Base-by-base conservation (phyloP, 1,140 invertebrate species). In the Neodiprion fabricii region DNA sequence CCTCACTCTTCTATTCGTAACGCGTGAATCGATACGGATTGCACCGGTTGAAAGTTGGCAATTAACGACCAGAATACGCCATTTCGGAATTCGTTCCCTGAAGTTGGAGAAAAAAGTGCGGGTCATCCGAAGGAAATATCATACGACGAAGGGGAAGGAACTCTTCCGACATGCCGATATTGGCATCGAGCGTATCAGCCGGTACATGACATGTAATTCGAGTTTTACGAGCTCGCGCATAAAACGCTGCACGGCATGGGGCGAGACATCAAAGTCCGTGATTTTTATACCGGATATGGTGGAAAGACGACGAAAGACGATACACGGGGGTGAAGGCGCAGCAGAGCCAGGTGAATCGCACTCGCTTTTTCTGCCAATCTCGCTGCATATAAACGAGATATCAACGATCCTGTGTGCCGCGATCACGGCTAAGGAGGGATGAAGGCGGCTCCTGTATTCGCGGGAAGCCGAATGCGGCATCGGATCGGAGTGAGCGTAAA, bases 341-440 rank as follows among this genome's bases (percentile, higher is more conserved):
- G 53, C 53, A 61, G 53, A 61, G 53, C n/a, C 53, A 61, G 53
- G 53, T 61, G 53, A 61, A 61, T 61, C 53, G 53, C 9, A 61
- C 53, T 61, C n/a, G 0, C 2, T 40, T 40, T 40, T 40, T 40
- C 28, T 40, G 0, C 28, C 53, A 61, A 61, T 61, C 53, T 61
- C n/a, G 53, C 28, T 40, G 28, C 53, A 61, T 61, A 61, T 61
- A 61, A 61, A 61, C 53, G 8, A 61, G 53, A 17, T 61, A 61
- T 61, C 53, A 40, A 40, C 53, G 53, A 61, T 14, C 28, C 28
- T 40, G 5, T 40, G 28, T 40, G 28, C 28, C 28, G 5, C 1
- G 28, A 40, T 40, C 28, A 40, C 5, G 28, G 28, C 28, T 40
- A 40, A 40, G 28, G 28, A 40, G 28, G 28, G 28, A 40, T 40